These are phyloP conservation scores for Heteractis magnifica DNA, from an alignment of 92 coral and sea anemone species.

Conservation along the genomic window DNA sequence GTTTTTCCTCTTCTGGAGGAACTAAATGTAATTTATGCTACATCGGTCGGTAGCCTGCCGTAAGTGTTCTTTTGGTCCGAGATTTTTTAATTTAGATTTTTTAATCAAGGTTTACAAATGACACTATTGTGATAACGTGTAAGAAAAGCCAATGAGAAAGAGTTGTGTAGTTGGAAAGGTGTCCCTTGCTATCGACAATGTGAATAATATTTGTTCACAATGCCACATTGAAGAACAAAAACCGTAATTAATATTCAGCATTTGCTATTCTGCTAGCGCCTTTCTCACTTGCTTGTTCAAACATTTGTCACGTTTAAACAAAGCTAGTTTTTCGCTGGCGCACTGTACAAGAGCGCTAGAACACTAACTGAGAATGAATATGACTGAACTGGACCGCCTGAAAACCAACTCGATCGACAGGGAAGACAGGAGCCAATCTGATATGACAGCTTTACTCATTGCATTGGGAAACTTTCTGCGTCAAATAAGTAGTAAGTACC, in stretches of 20 bases:
- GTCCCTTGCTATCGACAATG: background rate
- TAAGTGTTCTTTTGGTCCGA: background rate
- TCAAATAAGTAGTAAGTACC: constrained; percentile 30
- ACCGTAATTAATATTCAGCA: background rate
- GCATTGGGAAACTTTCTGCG: constrained; percentile 31
- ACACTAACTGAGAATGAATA: background rate
- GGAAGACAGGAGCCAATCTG: background rate
- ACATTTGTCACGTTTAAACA: background rate
- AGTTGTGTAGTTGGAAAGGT: background rate
- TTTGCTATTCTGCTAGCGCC: background rate
- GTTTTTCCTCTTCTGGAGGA: too few species aligned
- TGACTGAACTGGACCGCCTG: background rate
- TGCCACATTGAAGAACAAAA: background rate
- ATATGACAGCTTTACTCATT: constrained; percentile 12
- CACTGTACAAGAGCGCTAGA: background rate
- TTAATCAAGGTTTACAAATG: background rate
- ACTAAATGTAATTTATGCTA: too few species aligned
- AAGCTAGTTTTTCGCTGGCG: background rate
- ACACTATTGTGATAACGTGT: constrained; percentile 1
- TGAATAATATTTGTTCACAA: background rate
- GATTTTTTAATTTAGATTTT: background rate
- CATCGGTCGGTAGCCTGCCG: background rate
- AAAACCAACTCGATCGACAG: background rate
- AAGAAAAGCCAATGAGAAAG: background rate
- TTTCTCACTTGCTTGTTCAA: background rate